phyloP scores from a whole-genome alignment of 1,140 invertebrate species.

The Drosophila grimshawi region DNA sequence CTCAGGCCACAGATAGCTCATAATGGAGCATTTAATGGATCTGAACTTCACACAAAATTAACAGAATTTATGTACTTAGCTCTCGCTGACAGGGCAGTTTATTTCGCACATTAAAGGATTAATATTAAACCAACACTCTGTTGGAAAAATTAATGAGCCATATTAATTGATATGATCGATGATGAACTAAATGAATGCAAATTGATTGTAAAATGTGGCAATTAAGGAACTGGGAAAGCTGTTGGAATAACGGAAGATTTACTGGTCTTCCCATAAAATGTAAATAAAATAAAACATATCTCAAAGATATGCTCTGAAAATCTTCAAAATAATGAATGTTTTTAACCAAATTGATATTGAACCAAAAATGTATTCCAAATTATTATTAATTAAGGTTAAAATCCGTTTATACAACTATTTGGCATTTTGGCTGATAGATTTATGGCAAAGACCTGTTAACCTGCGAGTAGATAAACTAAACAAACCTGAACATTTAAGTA shows the following conservation, averaged over 20 bases:
- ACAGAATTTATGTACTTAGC: slow-evolving; percentile 61
- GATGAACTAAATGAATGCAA: slow-evolving; percentile 1
- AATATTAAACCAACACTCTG: slow-evolving; percentile 56
- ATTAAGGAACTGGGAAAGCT: not conserved
- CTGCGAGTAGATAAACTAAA: slow-evolving; percentile 14
- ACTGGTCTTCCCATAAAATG: no score
- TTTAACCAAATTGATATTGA: no score
- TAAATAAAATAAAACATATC: no score
- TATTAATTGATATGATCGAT: slow-evolving; percentile 64
- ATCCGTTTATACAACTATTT: not conserved
- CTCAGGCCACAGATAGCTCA: not conserved
- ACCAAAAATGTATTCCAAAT: no score
- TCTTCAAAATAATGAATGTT: no score
- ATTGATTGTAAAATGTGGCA: slow-evolving; percentile 19
- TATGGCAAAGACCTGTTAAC: slow-evolving; percentile 40
- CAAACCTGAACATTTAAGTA: slow-evolving; percentile 39
- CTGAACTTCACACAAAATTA: slow-evolving; percentile 51
- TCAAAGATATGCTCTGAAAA: no score
- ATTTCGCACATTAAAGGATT: slow-evolving; percentile 65
- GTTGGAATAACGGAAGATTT: not conserved
- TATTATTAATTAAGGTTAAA: not conserved
- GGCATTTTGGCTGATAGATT: slow-evolving; percentile 20
- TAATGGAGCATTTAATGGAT: slow-evolving; percentile 43
- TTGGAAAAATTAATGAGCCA: slow-evolving; percentile 64
- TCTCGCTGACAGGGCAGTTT: slow-evolving; percentile 20